Evolutionary conservation across 2,113 vertebrate genomes (phyloP).

Genomic region (Pelecanoides urinatrix): DNA sequence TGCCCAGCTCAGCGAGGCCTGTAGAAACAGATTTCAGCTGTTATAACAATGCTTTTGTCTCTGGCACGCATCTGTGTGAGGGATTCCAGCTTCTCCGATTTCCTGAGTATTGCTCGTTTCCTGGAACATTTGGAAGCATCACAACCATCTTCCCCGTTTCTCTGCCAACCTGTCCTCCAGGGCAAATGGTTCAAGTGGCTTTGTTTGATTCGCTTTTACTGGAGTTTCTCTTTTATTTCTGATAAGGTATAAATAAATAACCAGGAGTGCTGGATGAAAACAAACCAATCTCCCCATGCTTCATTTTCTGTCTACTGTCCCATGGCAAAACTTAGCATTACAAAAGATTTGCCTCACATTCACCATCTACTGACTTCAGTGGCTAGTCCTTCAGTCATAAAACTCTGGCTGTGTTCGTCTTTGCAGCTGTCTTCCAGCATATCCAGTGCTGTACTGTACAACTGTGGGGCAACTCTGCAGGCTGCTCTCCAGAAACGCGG

Average conservation of each 20-base stretch:
- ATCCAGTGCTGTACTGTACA: not conserved
- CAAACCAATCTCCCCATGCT: not conserved
- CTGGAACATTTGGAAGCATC: not conserved
- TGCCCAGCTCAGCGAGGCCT: not conserved
- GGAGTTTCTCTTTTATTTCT: not conserved
- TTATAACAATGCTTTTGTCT: conserved; percentile 3
- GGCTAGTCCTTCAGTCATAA: not conserved
- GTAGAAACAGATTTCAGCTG: conserved; percentile 31
- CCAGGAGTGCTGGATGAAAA: not conserved
- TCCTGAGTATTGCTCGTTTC: not conserved
- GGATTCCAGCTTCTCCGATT: not conserved
- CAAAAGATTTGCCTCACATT: not conserved
- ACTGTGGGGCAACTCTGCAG: not conserved
- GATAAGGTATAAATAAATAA: not conserved
- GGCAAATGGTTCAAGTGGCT: not conserved
- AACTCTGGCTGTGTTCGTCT: not conserved
- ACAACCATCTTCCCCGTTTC: not conserved
- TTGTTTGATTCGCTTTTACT: not conserved
- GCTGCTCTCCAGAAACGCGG: not conserved
- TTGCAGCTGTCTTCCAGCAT: not conserved
- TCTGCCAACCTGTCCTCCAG: not conserved
- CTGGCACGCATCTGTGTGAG: not conserved
- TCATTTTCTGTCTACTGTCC: not conserved
- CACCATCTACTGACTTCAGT: not conserved
- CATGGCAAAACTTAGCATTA: not conserved